Evolutionary conservation across 2,888 invertebrate genomes (phyloP).

Genomic region (Aphidoletes aphidimyza): DNA sequence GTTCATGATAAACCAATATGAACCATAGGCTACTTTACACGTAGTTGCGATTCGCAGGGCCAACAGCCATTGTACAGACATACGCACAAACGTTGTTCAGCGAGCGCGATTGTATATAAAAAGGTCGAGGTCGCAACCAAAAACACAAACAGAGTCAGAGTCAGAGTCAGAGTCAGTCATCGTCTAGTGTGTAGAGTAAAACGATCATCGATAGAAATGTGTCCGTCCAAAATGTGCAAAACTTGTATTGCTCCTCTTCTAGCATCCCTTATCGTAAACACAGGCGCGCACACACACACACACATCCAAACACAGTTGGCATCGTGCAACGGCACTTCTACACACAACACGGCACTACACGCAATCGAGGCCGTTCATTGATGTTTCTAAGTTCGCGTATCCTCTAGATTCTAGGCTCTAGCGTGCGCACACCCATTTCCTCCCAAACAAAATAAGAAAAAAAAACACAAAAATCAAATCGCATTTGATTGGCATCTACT

Average conservation of each 20-base stretch:
- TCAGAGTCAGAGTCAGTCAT: no score
- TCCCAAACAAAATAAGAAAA: neutral
- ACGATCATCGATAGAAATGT: slow-evolving; percentile 7
- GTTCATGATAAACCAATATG: slow-evolving; percentile 40
- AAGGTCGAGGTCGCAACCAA: neutral
- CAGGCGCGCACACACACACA: no score
- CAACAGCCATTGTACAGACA: neutral
- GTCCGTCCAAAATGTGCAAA: neutral
- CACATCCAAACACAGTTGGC: neutral
- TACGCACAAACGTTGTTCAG: neutral
- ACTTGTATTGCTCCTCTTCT: neutral
- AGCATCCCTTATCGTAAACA: neutral
- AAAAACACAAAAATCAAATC: neutral
- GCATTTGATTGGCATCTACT: neutral
- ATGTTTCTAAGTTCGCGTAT: no score
- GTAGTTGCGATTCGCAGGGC: neutral
- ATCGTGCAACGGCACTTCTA: slow-evolving; percentile 6
- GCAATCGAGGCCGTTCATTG: no score
- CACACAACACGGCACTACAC: neutral
- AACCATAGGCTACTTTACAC: slow-evolving; percentile 31
- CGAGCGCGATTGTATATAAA: neutral
- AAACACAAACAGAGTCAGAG: neutral
- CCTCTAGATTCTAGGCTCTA: neutral
- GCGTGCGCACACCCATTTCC: neutral
- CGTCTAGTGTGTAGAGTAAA: slow-evolving; percentile 9